A percentile compares a stretch with the other conserved stretches of the same genome.
Conservation (phyloP, 2,888 invertebrate genomes). For the Sacculina carcini region DNA sequence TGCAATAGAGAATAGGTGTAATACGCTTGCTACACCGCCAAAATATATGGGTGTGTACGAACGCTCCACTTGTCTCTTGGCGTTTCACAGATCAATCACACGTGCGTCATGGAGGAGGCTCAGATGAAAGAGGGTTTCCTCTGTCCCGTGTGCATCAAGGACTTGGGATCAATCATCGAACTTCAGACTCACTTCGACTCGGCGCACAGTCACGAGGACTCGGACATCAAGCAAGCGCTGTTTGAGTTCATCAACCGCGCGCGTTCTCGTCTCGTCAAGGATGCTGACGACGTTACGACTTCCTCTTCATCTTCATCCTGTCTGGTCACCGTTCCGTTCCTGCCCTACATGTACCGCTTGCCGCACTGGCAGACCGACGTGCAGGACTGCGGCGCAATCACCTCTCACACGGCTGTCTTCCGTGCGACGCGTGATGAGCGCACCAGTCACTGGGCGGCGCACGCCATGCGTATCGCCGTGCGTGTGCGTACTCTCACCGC, state of each 20-base stretch:
- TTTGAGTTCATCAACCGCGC: no score
- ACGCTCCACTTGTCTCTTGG: no score
- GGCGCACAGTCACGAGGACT: conserved; percentile 51
- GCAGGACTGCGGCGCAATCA: no score
- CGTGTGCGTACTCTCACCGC: conserved; percentile 67
- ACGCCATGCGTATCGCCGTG: conserved; percentile 78
- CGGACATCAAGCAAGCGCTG: conserved; percentile 17
- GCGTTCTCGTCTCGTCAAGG: no score
- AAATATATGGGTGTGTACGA: no score
- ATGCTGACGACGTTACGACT: no score
- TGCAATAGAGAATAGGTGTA: no score
- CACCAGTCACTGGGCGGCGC: not conserved
- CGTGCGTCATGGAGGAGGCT: conserved; percentile 9
- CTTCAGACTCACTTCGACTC: conserved; percentile 70
- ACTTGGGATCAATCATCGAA: conserved; percentile 54
- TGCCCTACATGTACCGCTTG: not conserved
- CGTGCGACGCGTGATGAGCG: not conserved
- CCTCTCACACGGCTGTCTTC: not conserved
- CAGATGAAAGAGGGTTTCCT: conserved; percentile 71
- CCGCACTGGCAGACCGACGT: no score
- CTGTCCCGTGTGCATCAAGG: conserved; percentile 79
- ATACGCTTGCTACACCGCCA: no score
- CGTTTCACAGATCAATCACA: no score
- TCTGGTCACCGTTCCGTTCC: no score
- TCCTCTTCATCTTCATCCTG: no score